phyloP scores from a whole-genome alignment of 2,888 invertebrate genomes.

The Drepanosiphum platanoidis region DNA sequence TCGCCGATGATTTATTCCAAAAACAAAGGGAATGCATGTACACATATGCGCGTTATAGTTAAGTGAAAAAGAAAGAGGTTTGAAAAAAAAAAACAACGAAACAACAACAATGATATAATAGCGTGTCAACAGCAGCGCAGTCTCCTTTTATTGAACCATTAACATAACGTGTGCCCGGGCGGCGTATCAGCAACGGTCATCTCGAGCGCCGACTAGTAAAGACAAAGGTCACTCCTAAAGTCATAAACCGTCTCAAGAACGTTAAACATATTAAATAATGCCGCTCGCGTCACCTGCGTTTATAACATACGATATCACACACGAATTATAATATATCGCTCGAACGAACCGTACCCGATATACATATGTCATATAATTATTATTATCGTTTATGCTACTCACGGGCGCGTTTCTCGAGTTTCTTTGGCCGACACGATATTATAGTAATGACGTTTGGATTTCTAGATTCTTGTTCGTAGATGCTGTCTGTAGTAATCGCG shows the following conservation, averaged over 20 bases:
- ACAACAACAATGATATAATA: constrained; percentile 48
- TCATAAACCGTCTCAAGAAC: constrained; percentile 25
- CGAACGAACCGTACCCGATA: too few relatives aligned
- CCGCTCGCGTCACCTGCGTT: constrained; percentile 22
- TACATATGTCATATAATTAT: too few relatives aligned
- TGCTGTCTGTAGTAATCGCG: too few relatives aligned
- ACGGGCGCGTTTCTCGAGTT: too few relatives aligned
- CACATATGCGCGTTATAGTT: not conserved
- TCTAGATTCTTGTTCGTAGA: too few relatives aligned
- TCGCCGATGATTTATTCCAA: constrained; percentile 47
- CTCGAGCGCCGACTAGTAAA: not conserved
- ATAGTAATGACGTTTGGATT: too few relatives aligned
- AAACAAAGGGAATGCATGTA: not conserved
- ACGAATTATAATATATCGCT: too few relatives aligned
- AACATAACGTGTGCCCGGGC: constrained; percentile 22
- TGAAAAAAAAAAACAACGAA: not conserved
- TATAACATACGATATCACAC: too few relatives aligned
- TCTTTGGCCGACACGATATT: too few relatives aligned
- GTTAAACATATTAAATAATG: constrained; percentile 46
- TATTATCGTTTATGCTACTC: too few relatives aligned
- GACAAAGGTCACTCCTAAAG: constrained; percentile 52
- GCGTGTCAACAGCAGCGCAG: constrained; percentile 46
- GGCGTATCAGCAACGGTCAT: constrained; percentile 52
- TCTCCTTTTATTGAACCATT: constrained; percentile 30
- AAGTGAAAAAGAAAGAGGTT: not conserved